These are phyloP conservation scores for Merops nubicus DNA, from an alignment of 2,113 vertebrate species.

Conservation along the genomic window DNA sequence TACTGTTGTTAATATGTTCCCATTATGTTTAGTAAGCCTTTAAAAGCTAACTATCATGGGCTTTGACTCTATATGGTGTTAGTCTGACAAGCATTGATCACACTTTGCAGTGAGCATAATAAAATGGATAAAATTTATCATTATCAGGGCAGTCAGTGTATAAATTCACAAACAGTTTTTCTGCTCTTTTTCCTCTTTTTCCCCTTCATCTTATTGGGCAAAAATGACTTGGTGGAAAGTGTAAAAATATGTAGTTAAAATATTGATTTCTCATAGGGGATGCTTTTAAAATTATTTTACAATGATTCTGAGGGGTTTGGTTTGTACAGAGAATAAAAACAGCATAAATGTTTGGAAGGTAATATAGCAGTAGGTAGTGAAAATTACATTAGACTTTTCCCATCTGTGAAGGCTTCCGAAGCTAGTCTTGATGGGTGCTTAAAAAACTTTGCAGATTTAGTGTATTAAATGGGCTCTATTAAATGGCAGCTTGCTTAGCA, in stretches of 20 bases:
- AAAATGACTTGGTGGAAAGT: neutral
- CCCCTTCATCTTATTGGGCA: neutral
- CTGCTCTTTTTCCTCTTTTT: neutral
- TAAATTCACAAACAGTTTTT: neutral
- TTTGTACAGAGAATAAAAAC: neutral
- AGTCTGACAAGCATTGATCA: neutral
- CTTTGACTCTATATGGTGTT: neutral
- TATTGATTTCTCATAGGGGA: neutral
- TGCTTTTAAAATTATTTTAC: neutral
- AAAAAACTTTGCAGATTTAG: neutral
- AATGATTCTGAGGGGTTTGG: fast-evolving
- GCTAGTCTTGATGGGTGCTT: neutral
- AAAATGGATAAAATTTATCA: neutral
- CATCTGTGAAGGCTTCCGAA: neutral
- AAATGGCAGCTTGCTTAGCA: neutral
- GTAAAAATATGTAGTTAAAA: neutral
- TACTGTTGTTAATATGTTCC: neutral
- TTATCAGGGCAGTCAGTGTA: neutral
- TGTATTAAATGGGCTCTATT: neutral
- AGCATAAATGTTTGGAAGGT: neutral
- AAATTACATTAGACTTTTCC: neutral
- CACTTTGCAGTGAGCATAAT: neutral
- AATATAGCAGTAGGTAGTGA: neutral
- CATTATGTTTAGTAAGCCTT: neutral
- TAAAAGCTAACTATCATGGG: neutral